Conservation (phyloP, 2,888 invertebrate species). For the Polymixis lichenea region DNA sequence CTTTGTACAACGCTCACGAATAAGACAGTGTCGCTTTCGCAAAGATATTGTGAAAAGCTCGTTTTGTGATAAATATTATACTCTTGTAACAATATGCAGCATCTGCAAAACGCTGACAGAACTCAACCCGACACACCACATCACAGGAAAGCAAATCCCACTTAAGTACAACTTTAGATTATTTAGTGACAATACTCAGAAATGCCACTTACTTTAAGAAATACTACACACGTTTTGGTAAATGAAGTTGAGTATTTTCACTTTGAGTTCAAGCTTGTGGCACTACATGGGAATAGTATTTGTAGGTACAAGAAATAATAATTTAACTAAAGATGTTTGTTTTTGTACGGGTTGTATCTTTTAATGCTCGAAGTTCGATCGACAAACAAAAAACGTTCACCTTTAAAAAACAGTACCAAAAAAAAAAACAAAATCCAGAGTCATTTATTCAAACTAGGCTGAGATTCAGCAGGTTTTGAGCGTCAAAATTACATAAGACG, state of each 20-base stretch:
- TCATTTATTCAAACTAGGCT: too few relatives aligned
- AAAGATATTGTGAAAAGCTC: neutral
- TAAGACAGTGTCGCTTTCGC: neutral
- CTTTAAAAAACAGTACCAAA: neutral
- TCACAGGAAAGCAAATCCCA: slow-evolving; percentile 40
- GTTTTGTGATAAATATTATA: slow-evolving; percentile 1
- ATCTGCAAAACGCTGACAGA: slow-evolving; percentile 15
- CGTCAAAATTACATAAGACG: too few relatives aligned
- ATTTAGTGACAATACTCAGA: slow-evolving; percentile 38
- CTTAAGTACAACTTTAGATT: slow-evolving; percentile 34
- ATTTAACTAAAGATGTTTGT: neutral
- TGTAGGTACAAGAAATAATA: neutral
- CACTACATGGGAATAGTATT: neutral
- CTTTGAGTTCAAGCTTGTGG: slow-evolving; percentile 16
- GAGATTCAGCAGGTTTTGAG: too few relatives aligned
- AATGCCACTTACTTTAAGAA: slow-evolving; percentile 20
- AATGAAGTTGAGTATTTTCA: slow-evolving; percentile 6
- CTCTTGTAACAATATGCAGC: neutral
- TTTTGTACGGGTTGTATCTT: neutral
- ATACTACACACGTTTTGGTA: slow-evolving; percentile 23
- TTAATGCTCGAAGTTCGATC: neutral
- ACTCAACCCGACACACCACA: slow-evolving; percentile 38
- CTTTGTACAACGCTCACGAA: neutral
- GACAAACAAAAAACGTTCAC: neutral
- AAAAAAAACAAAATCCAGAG: too few relatives aligned